Base-by-base conservation (phyloP, 2,797 vertebrate genomes). In the Mus minutoides region DNA sequence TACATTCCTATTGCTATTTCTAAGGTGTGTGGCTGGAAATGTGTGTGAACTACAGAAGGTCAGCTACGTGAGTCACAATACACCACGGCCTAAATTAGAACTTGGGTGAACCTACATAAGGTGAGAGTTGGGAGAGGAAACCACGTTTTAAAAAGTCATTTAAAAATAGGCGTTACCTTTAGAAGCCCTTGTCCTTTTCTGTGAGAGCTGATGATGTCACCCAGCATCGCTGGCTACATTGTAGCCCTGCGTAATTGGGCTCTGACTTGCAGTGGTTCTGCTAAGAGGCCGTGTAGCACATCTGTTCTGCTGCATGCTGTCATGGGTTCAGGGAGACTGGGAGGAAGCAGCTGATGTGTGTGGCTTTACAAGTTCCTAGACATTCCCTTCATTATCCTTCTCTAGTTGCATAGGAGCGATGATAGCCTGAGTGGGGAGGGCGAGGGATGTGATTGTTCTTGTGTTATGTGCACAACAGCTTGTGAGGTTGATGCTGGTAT, bases 91-190 rank as follows among this genome's bases (percentile, higher is more conserved):
- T 95, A 91, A 96, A 93, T 95, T 75, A 95, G 71, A 69, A 14
- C 58, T 77, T 85, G 49, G 26, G 24, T 34, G 91, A 69, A 62
- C 73, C 60, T 90, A 21, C 56, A 82, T 86, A 62, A 82, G 17
- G 24, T 77, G 69, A 83, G 79, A 85, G 22, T 76, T 91, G 49
- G 75, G 88, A 92, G 54, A 88, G 88, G 77, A 93, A 92, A 94
- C 88, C 19, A n/a, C 29, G n/a, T 31, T 86, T 82, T 46, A 3
- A 6, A 78, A n/a, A 56, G 84, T 58, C 91, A 90, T 90, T 97
- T 96, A 96, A 97, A 97, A 96, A 97, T 96, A 97, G 97, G 93
- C 90, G 78, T 97, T 93, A 97, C 92, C 84, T 96, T 96, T 95
- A 96, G 94, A 96, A 97, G 73, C 31, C 84, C 69, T 87, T n/a